phyloP scores from a whole-genome alignment of 2,888 invertebrate genomes.

The Thalpophila matura region DNA sequence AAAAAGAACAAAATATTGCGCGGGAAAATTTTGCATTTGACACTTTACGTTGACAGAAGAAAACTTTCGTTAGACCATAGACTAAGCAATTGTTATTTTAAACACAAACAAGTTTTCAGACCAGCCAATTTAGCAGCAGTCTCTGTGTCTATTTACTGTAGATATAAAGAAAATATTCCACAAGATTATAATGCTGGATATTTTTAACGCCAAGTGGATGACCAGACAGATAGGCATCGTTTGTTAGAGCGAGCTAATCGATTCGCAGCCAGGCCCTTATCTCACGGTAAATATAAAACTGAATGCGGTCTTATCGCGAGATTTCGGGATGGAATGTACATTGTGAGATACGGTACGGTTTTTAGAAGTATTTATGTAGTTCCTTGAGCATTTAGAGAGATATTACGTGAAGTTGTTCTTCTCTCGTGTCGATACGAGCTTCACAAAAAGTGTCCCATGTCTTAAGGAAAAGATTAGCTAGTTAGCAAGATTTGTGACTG shows the following conservation, averaged over 20 bases:
- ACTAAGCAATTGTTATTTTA: background rate
- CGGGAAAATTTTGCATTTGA: too few species aligned
- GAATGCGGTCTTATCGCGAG: conserved; percentile 77
- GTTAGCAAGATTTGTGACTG: background rate
- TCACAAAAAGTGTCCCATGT: too few species aligned
- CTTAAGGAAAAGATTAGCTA: background rate
- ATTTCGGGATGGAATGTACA: conserved; percentile 68
- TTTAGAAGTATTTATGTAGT: conserved; percentile 23
- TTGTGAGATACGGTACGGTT: conserved; percentile 60
- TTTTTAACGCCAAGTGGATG: conserved; percentile 50
- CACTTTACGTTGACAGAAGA: background rate
- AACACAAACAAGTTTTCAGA: background rate
- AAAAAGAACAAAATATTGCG: too few species aligned
- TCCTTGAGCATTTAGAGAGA: background rate
- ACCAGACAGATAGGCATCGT: conserved; percentile 71
- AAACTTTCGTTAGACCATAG: background rate
- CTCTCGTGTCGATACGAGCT: background rate
- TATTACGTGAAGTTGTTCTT: background rate
- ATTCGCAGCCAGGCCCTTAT: conserved; percentile 77
- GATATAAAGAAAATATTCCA: conserved; percentile 19
- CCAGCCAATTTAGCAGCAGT: background rate
- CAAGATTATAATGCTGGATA: conserved; percentile 42
- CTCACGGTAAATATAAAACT: conserved; percentile 79
- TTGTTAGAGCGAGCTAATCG: conserved; percentile 74
- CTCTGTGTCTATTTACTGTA: background rate